Conservation (phyloP, 1,140 invertebrate genomes). For the Drosophila kikkawai region DNA sequence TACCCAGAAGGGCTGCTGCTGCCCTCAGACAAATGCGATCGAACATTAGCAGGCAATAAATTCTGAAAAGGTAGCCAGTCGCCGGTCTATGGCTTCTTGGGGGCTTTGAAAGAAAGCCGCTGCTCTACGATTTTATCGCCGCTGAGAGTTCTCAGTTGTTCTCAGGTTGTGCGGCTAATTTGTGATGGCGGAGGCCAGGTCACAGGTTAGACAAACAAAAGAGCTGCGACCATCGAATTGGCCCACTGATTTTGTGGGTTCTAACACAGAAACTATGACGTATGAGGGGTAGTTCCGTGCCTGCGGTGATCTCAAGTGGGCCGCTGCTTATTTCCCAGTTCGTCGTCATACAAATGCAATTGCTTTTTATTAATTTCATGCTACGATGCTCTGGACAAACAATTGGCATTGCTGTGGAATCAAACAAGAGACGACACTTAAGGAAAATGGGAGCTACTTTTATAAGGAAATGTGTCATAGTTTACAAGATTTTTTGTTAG, state of each 20-base stretch:
- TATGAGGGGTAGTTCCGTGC: conserved; percentile 8
- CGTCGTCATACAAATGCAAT: conserved; percentile 53
- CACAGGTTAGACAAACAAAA: conserved; percentile 31
- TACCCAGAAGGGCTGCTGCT: conserved; percentile 36
- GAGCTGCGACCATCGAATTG: conserved; percentile 8
- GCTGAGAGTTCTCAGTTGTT: conserved; percentile 28
- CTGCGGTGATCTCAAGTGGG: conserved; percentile 34
- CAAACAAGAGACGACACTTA: conserved; percentile 1
- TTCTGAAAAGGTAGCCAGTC: conserved; percentile 64
- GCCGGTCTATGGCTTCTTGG: conserved; percentile 3
- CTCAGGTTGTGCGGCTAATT: conserved; percentile 38
- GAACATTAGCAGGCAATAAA: conserved; percentile 80
- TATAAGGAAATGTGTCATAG: background rate
- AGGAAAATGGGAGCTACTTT: background rate
- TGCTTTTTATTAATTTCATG: conserved; percentile 83
- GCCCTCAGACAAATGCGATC: conserved; percentile 68
- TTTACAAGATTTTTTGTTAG: background rate
- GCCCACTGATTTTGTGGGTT: conserved; percentile 14
- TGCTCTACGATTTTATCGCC: conserved; percentile 54
- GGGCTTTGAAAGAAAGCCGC: conserved; percentile 18
- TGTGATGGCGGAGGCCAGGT: conserved; percentile 14
- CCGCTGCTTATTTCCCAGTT: conserved; percentile 63
- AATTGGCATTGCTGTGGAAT: conserved; percentile 34
- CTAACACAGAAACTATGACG: conserved; percentile 12
- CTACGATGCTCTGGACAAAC: conserved; percentile 66